These are phyloP conservation scores for Thelaira solivaga DNA, from an alignment of 2,888 invertebrate species.

Conservation along the genomic window DNA sequence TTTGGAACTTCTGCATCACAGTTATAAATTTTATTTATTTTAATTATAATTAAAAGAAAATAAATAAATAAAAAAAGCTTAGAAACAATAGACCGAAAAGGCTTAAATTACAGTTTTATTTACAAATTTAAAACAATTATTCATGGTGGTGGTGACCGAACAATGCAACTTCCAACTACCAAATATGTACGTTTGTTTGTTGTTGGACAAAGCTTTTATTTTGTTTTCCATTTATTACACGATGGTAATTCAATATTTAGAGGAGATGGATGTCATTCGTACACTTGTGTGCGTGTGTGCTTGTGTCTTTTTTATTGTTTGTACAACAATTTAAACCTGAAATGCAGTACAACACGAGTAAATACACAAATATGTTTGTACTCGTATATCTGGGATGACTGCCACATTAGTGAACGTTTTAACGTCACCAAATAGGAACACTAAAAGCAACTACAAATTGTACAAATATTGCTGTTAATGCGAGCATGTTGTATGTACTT, in stretches of 20 bases:
- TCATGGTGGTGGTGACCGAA: constrained; percentile 21
- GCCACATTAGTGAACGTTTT: constrained; percentile 30
- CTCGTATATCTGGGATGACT: constrained; percentile 20
- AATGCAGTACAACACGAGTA: too few relatives aligned
- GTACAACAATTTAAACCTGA: constrained; percentile 5
- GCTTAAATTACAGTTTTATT: constrained; percentile 47
- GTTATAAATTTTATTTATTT: constrained; percentile 8
- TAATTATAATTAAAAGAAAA: constrained; percentile 11
- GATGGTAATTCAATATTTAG: constrained; percentile 39
- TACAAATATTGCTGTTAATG: background rate
- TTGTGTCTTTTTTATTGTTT: too few relatives aligned
- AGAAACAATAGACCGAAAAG: constrained; percentile 31
- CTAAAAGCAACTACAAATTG: background rate
- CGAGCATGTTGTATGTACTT: too few relatives aligned
- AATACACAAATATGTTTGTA: background rate
- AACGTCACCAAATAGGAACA: constrained; percentile 11
- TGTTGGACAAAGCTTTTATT: background rate
- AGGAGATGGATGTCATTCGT: constrained; percentile 4
- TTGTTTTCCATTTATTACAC: constrained; percentile 12
- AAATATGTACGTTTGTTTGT: constrained; percentile 3
- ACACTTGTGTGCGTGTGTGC: background rate
- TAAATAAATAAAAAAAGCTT: background rate
- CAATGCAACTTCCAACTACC: constrained; percentile 2
- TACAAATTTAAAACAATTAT: constrained; percentile 36
- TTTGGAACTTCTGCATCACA: background rate